A percentile compares a stretch with the other conserved stretches of the same genome.
Conservation (phyloP, 2,797 vertebrate species). For the Hydrolagus colliei region DNA sequence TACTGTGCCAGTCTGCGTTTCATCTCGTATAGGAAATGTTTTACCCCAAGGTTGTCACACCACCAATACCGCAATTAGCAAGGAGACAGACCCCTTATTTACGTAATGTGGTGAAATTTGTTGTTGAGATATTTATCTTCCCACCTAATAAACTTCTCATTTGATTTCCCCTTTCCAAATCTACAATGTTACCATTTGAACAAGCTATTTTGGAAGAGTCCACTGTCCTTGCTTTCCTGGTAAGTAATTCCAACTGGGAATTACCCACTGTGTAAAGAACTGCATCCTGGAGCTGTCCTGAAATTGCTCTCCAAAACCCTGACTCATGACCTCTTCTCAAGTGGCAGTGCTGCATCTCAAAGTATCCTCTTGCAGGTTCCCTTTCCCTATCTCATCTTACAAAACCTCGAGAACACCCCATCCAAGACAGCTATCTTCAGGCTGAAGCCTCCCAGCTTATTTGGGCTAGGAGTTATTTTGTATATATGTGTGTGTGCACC, state of each 20-base stretch:
- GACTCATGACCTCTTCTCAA: too few relatives aligned
- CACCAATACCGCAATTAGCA: not conserved
- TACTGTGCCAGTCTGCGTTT: conserved; percentile 12
- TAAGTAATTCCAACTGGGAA: too few relatives aligned
- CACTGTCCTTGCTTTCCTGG: too few relatives aligned
- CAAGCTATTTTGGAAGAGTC: too few relatives aligned
- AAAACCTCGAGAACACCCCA: not conserved
- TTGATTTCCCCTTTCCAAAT: too few relatives aligned
- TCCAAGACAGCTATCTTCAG: not conserved
- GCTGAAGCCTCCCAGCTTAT: not conserved
- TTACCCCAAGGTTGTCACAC: not conserved
- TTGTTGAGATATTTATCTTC: conserved; percentile 9
- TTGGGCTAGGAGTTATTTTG: not conserved
- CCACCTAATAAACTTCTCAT: conserved; percentile 20
- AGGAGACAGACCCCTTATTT: conserved; percentile 6
- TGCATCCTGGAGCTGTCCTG: too few relatives aligned
- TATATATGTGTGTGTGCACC: too few relatives aligned
- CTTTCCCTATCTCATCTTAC: not conserved
- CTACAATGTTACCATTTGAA: too few relatives aligned
- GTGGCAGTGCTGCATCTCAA: not conserved
- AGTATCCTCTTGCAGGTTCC: not conserved
- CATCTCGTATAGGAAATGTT: conserved; percentile 6
- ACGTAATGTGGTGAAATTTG: not conserved
- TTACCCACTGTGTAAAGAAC: too few relatives aligned
- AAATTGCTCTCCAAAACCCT: too few relatives aligned